Conservation (phyloP, 1,140 invertebrate species). For the Oryctes rhinoceros region DNA sequence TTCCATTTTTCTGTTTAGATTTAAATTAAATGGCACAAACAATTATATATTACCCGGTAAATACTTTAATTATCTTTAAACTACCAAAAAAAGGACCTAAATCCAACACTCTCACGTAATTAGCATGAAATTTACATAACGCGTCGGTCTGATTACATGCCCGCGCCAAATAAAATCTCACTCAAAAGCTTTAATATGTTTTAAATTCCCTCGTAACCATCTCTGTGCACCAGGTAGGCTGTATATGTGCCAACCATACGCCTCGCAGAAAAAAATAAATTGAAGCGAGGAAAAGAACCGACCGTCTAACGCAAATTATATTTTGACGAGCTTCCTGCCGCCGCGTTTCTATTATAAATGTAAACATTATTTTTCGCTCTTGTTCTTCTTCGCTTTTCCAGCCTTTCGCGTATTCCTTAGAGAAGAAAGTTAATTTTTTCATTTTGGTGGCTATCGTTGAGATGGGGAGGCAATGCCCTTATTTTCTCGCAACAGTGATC, state of each 20-base stretch:
- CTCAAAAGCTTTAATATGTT: constrained; percentile 19
- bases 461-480: background rate
- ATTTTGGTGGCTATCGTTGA: background rate
- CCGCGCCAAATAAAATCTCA: constrained; percentile 8
- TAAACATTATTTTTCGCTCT: constrained; percentile 11
- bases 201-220: background rate
- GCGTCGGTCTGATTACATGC: background rate
- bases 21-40: background rate
- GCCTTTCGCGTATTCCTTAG: background rate
- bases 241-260: background rate
- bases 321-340: background rate
- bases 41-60: background rate
- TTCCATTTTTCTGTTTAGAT: too few relatives aligned
- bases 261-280: background rate
- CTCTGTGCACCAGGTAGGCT: background rate
- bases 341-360: background rate
- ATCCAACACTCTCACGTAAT: background rate
- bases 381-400: background rate
- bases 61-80: background rate
- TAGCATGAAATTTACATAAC: constrained; percentile 14
- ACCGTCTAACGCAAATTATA: constrained; percentile 14
- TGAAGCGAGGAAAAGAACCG: background rate
- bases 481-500: background rate
- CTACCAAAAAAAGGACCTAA: background rate
- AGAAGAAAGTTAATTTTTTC: background rate